Percentiles rank a stretch among this genome's conserved stretches.
These are phyloP conservation scores for Nyleta sp. DNA, from an alignment of 2,888 invertebrate species.

Conservation along the genomic window DNA sequence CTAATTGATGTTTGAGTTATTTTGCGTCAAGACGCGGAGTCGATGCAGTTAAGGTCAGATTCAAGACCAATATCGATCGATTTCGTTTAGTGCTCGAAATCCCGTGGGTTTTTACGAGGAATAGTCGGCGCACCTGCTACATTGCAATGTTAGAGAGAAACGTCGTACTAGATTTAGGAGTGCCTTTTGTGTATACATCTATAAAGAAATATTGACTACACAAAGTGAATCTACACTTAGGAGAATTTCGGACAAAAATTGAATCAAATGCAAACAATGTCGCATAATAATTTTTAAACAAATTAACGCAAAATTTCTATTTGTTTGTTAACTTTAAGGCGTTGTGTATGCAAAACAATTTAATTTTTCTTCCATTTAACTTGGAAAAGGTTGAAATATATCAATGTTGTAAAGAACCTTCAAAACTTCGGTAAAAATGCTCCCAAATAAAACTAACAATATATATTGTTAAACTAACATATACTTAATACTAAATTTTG, in stretches of 20 bases:
- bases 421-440: too few species aligned
- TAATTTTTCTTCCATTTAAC: too few species aligned
- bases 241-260: slow-evolving; percentile 49
- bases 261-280: slow-evolving; percentile 37
- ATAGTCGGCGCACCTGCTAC: slow-evolving; percentile 62
- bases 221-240: slow-evolving; percentile 50
- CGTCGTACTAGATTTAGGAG: slow-evolving; percentile 58
- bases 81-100: slow-evolving; percentile 70
- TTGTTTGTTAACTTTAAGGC: too few species aligned
- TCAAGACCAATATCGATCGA: slow-evolving; percentile 68
- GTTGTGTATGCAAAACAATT: too few species aligned
- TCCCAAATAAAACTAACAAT: too few species aligned
- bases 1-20: slow-evolving; percentile 48
- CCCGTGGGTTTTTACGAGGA: slow-evolving; percentile 67
- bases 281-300: too few species aligned
- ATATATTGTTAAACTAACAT: too few species aligned
- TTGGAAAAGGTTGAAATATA: too few species aligned
- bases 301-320: too few species aligned
- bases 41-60: slow-evolving; percentile 57
- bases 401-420: too few species aligned
- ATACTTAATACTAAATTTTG: too few species aligned
- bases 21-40: slow-evolving; percentile 30
- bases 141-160: slow-evolving; percentile 48
- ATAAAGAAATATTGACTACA: slow-evolving; percentile 55
- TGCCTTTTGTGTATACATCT: slow-evolving; percentile 57